These are phyloP conservation scores for Steinernema hermaphroditum DNA, from an alignment of 2,888 invertebrate species.

Conservation along the genomic window DNA sequence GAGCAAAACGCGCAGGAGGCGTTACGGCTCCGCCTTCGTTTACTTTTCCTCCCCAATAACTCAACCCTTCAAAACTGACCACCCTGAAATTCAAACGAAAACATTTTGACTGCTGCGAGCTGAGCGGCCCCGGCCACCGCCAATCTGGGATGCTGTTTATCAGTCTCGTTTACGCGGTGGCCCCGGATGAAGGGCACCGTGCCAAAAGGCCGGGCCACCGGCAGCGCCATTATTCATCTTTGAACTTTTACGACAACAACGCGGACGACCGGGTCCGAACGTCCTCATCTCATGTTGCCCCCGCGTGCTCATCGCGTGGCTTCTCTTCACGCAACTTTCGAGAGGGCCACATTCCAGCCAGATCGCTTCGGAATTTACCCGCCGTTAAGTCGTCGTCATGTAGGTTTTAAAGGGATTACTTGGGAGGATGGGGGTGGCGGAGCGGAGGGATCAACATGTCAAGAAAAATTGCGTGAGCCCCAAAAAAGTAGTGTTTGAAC, in stretches of 20 bases:
- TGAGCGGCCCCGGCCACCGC: background rate
- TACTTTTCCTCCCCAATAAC: background rate
- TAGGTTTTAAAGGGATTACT: no score
- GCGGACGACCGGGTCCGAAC: background rate
- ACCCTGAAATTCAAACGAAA: conserved; percentile 8
- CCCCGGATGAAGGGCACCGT: background rate
- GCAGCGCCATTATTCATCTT: conserved; percentile 9
- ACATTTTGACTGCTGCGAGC: background rate
- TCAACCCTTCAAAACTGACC: background rate
- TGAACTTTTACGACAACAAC: conserved; percentile 6
- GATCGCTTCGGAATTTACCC: no score
- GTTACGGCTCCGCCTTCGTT: conserved; percentile 9
- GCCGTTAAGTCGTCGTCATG: no score
- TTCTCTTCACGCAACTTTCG: background rate
- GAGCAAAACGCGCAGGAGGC: background rate
- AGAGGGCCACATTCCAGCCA: no score
- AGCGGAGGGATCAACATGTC: no score
- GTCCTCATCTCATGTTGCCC: background rate
- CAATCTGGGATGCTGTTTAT: conserved; percentile 21
- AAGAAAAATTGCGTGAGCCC: no score
- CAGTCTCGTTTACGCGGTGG: background rate
- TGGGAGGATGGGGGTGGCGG: no score
- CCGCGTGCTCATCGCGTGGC: background rate
- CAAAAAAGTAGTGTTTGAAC: no score
- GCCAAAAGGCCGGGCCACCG: background rate